Conservation (phyloP, 2,888 invertebrate genomes). For the Drosophila recens region DNA sequence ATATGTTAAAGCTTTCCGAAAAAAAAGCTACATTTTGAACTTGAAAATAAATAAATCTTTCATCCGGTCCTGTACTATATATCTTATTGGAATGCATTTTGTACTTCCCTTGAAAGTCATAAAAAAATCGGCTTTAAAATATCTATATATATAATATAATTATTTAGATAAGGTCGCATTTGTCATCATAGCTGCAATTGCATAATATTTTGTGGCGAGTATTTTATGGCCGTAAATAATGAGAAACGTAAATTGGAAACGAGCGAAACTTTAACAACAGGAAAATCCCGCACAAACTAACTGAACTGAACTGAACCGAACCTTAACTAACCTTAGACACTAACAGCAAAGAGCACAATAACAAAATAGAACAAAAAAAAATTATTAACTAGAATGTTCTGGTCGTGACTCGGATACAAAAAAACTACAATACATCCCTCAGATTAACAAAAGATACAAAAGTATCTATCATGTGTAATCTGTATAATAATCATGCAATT, state of each 20-base stretch:
- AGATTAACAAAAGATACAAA: background rate
- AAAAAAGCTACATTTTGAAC: too few species aligned
- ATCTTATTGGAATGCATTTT: background rate
- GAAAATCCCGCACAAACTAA: conserved; percentile 24
- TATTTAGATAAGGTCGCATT: conserved; percentile 50
- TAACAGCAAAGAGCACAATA: background rate
- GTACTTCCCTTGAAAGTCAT: too few species aligned
- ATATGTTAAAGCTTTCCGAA: too few species aligned
- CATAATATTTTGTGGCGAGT: conserved; percentile 44
- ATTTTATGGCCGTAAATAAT: conserved; percentile 66
- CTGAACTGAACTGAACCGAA: conserved; percentile 39
- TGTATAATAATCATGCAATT: background rate
- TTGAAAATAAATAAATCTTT: too few species aligned
- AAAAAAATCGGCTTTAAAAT: conserved; percentile 1
- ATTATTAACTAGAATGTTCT: background rate
- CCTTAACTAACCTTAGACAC: conserved; percentile 58
- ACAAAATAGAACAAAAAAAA: background rate
- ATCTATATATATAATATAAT: conserved; percentile 32
- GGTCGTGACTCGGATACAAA: background rate
- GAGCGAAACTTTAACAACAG: conserved; percentile 35
- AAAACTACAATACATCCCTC: background rate
- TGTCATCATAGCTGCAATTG: conserved; percentile 34
- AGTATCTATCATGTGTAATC: background rate
- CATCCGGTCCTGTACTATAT: background rate
- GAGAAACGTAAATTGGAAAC: conserved; percentile 26